Conservation (phyloP, 2,113 vertebrate genomes). For the Polypterus senegalus region DNA sequence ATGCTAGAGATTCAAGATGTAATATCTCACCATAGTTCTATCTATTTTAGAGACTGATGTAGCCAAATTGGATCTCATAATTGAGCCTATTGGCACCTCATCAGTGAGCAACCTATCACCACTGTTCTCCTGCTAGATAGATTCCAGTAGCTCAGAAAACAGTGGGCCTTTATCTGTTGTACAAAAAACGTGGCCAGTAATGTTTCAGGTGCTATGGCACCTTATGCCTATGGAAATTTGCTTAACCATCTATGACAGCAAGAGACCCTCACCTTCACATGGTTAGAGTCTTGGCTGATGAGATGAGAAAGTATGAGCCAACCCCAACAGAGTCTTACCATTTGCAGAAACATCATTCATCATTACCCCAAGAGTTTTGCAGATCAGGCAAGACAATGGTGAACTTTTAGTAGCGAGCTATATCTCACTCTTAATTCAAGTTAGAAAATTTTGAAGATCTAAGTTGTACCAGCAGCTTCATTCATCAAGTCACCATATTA, state of each 20-base stretch:
- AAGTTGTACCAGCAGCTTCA: neutral
- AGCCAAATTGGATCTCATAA: neutral
- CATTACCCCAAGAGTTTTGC: conserved; percentile 9
- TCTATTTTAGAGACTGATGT: neutral
- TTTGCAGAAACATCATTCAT: neutral
- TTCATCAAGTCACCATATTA: neutral
- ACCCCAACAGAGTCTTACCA: conserved; percentile 4
- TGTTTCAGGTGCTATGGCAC: conserved; percentile 6
- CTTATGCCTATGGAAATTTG: conserved; percentile 9
- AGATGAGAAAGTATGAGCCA: conserved; percentile 9
- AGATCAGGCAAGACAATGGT: conserved; percentile 4
- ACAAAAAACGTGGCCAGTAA: neutral
- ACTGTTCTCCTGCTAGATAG: too few species aligned
- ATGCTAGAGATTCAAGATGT: too few species aligned
- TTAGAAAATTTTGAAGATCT: conserved; percentile 12
- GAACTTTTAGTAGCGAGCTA: conserved; percentile 4
- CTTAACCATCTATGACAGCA: conserved; percentile 4
- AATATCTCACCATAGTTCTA: too few species aligned
- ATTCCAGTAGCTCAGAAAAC: too few species aligned
- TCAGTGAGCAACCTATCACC: neutral
- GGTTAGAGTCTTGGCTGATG: conserved; percentile 6
- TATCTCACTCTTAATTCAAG: conserved; percentile 11
- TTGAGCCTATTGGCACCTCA: neutral
- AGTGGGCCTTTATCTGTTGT: conserved; percentile 1
- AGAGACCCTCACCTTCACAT: conserved; percentile 9